A percentile compares a stretch with the other conserved stretches of the same genome.
Conservation (phyloP, 2,797 vertebrate genomes). For the Parotocinclus haroldoi region DNA sequence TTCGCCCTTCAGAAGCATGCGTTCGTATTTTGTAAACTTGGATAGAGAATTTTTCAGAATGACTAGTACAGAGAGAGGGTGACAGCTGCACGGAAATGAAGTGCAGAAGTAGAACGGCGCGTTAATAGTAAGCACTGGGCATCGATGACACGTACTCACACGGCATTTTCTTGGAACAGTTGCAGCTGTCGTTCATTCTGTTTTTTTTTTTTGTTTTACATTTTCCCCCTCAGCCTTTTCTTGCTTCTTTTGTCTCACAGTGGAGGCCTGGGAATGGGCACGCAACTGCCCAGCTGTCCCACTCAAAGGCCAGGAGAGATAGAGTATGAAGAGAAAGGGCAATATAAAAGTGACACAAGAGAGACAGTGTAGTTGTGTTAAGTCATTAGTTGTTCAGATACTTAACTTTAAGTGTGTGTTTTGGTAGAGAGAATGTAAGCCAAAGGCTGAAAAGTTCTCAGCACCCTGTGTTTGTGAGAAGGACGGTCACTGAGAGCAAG, state of each 20-base stretch:
- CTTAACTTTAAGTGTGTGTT: neutral
- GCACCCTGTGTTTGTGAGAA: neutral
- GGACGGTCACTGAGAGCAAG: too few species aligned
- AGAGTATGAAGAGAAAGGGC: constrained; percentile 10
- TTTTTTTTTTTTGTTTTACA: constrained; percentile 29
- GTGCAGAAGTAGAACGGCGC: constrained; percentile 57
- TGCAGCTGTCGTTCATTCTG: constrained; percentile 70
- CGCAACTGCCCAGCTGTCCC: constrained; percentile 60
- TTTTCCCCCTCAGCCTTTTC: constrained; percentile 51
- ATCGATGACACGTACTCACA: constrained; percentile 66
- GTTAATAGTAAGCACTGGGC: constrained; percentile 69
- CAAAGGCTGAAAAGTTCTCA: too few species aligned
- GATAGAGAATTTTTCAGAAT: constrained; percentile 51
- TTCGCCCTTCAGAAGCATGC: constrained; percentile 17
- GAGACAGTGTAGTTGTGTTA: constrained; percentile 7
- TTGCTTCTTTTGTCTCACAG: constrained; percentile 58
- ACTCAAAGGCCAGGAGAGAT: constrained; percentile 21
- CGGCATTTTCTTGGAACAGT: constrained; percentile 58
- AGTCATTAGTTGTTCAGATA: neutral
- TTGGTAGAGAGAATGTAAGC: too few species aligned
- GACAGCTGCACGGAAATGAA: constrained; percentile 70
- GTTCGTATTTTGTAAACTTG: constrained; percentile 57
- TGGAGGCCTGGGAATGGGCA: constrained; percentile 48
- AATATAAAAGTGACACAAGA: too few species aligned
- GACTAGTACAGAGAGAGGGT: constrained; percentile 47